A percentile compares a stretch with the other conserved stretches of the same genome.
Evolutionary conservation across 2,888 invertebrate species (phyloP).

Genomic region (Chrysopilus asiliformis): DNA sequence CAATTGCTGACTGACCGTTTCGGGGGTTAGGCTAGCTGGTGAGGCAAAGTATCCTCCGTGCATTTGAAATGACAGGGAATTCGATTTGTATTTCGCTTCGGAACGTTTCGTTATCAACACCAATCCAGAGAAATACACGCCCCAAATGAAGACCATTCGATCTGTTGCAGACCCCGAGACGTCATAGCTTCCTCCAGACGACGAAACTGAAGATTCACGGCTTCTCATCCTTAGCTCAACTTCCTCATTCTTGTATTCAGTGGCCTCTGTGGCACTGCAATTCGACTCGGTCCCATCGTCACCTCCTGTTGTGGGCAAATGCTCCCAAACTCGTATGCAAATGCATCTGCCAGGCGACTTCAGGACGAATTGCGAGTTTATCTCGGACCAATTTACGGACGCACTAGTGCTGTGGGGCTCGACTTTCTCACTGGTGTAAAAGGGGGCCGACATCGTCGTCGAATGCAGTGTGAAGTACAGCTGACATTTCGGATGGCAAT

Average conservation of each 20-base stretch:
- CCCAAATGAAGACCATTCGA: slow-evolving; percentile 62
- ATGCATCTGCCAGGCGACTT: slow-evolving; percentile 36
- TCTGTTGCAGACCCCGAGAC: slow-evolving; percentile 32
- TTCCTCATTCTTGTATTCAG: neutral
- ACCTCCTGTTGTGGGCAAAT: slow-evolving; percentile 10
- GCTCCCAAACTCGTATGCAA: slow-evolving; percentile 33
- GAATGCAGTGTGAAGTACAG: slow-evolving; percentile 70
- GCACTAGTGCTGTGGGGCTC: slow-evolving; percentile 47
- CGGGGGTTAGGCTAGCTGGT: slow-evolving; percentile 31
- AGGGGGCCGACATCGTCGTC: slow-evolving; percentile 67
- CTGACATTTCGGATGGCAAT: slow-evolving; percentile 34
- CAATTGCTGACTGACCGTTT: slow-evolving; percentile 23
- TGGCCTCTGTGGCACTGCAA: slow-evolving; percentile 25
- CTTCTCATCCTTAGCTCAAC: no score
- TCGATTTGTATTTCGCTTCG: slow-evolving; percentile 23
- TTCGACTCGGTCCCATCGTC: no score
- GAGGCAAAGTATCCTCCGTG: slow-evolving; percentile 75
- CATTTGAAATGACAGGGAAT: slow-evolving; percentile 69
- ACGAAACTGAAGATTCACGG: no score
- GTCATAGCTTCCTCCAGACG: no score
- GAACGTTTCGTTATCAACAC: slow-evolving; percentile 42
- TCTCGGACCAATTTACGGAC: slow-evolving; percentile 71
- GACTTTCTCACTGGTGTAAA: slow-evolving; percentile 69
- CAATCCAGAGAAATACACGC: slow-evolving; percentile 72
- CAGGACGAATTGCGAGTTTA: slow-evolving; percentile 49